Conservation (phyloP, 2,113 vertebrate species). For the Natator depressus region DNA sequence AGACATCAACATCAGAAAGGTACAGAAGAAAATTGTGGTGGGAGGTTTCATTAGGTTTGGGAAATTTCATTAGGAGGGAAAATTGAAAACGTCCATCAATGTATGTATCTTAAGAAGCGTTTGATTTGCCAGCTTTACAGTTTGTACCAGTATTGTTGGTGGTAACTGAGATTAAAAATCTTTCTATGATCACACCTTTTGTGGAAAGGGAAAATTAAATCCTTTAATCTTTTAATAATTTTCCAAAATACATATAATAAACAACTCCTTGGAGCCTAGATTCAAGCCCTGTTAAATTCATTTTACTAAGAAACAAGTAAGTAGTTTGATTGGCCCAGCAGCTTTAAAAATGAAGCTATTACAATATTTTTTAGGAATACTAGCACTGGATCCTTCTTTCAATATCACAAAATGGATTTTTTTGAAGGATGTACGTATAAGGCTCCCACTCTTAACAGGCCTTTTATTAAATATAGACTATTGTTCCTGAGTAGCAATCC, state of each 20-base stretch:
- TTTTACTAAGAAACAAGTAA: neutral
- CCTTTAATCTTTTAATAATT: neutral
- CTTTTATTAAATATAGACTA: neutral
- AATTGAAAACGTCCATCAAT: conserved; percentile 68
- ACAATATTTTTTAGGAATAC: neutral
- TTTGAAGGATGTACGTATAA: neutral
- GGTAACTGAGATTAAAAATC: neutral
- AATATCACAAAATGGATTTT: neutral
- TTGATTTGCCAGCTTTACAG: neutral
- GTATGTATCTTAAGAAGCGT: neutral
- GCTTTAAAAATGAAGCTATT: neutral
- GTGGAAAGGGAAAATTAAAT: neutral
- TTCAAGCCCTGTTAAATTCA: neutral
- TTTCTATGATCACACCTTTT: neutral
- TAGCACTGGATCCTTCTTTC: neutral
- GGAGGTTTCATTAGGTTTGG: neutral
- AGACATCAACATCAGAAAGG: conserved; percentile 90
- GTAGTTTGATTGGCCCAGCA: neutral
- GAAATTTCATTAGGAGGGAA: conserved; percentile 63
- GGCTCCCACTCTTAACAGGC: neutral
- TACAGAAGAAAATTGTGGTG: conserved; percentile 35
- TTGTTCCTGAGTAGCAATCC: neutral
- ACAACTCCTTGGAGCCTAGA: neutral
- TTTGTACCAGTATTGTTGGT: neutral
- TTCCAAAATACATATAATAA: neutral